These are phyloP conservation scores for Drosophila sp. DNA, from an alignment of 1,140 invertebrate species.

Conservation along the genomic window DNA sequence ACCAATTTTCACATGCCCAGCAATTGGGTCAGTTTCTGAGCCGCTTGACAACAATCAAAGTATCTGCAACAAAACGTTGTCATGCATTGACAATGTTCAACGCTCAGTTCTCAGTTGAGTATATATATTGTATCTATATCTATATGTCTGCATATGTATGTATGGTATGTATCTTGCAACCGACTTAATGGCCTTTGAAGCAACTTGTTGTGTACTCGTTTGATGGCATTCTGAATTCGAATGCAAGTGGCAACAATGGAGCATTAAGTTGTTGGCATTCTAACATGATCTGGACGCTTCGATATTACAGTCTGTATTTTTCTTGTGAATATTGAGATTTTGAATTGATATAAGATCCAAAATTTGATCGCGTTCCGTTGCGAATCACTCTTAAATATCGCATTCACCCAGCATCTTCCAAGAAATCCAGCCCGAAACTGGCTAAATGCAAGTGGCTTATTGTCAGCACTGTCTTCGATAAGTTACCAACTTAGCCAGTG, in stretches of 20 bases:
- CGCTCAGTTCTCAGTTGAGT: background rate
- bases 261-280: constrained; percentile 37
- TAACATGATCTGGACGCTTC: background rate
- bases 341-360: background rate
- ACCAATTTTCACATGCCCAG: constrained; percentile 32
- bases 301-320: too few relatives aligned
- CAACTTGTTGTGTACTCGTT: constrained; percentile 70
- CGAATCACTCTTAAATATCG: constrained; percentile 1
- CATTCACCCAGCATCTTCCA: background rate
- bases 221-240: constrained; percentile 63
- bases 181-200: constrained; percentile 71
- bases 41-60: constrained; percentile 29
- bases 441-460: constrained; percentile 23
- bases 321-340: too few relatives aligned
- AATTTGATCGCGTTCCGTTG: background rate
- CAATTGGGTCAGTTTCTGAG: constrained; percentile 52
- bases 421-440: constrained; percentile 15
- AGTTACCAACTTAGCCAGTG: constrained; percentile 29
- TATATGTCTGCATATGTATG: constrained; percentile 18
- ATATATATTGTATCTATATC: constrained; percentile 34
- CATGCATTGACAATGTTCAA: constrained; percentile 38
- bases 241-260: constrained; percentile 28
- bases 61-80: constrained; percentile 26
- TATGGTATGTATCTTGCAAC: constrained; percentile 39
- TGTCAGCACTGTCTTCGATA: constrained; percentile 33